Percentiles rank a stretch among this genome's conserved stretches.
phyloP scores from a whole-genome alignment of 2,888 invertebrate species.

The Aporophyla nigra region DNA sequence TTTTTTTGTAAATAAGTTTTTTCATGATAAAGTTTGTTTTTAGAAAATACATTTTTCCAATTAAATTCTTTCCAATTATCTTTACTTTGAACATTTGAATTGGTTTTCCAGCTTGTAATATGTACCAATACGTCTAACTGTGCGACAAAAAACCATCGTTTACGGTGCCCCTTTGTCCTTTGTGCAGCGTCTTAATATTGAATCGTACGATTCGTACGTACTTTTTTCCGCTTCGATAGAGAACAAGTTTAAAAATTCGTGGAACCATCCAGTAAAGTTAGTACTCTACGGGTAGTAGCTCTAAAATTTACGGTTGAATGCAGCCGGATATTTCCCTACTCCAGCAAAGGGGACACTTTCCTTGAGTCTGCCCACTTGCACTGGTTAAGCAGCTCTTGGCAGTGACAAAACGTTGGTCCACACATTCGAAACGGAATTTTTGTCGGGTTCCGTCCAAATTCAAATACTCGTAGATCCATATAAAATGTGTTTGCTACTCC shows the following conservation, averaged over 20 bases:
- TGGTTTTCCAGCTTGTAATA: too few relatives aligned
- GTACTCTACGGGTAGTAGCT: not conserved
- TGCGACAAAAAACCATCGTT: too few relatives aligned
- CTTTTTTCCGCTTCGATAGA: not conserved
- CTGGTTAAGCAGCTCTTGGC: slow-evolving; percentile 45
- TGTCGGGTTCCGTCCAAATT: slow-evolving; percentile 29
- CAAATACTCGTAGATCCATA: slow-evolving; percentile 36
- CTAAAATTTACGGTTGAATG: slow-evolving; percentile 14
- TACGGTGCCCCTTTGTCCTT: too few relatives aligned
- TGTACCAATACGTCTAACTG: too few relatives aligned
- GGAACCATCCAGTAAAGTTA: not conserved
- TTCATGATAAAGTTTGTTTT: too few relatives aligned
- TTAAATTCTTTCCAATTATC: too few relatives aligned
- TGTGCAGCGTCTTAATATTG: not conserved
- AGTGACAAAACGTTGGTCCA: slow-evolving; percentile 47
- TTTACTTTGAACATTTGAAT: too few relatives aligned
- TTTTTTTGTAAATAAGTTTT: too few relatives aligned
- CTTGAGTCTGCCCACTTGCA: slow-evolving; percentile 32
- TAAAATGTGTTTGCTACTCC: slow-evolving; percentile 28
- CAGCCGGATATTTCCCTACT: slow-evolving; percentile 31
- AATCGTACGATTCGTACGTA: not conserved
- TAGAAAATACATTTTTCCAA: too few relatives aligned
- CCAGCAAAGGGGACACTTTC: slow-evolving; percentile 36
- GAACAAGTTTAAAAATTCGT: not conserved
- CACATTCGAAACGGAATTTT: slow-evolving; percentile 30